phyloP scores from a whole-genome alignment of 2,113 vertebrate genomes.

The Athene noctua region DNA sequence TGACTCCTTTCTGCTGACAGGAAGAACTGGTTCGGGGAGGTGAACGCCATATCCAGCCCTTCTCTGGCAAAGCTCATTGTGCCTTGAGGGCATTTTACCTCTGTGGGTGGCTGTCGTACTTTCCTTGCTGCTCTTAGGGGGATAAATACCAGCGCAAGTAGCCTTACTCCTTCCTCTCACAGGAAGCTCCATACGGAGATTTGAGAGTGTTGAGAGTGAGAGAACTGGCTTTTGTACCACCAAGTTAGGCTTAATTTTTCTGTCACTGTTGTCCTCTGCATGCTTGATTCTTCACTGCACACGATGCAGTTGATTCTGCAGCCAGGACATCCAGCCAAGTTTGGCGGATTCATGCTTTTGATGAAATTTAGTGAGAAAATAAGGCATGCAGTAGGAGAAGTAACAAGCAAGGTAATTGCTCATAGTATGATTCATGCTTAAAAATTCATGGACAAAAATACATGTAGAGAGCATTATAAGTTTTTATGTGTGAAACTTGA shows the following conservation, averaged over 20 bases:
- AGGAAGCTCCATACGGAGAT: neutral
- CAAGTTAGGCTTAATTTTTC: neutral
- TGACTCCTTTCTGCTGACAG: neutral
- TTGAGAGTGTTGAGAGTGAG: neutral
- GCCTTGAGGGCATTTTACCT: neutral
- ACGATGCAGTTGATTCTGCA: neutral
- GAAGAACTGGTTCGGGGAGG: neutral
- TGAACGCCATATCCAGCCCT: neutral
- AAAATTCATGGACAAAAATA: constrained; percentile 29
- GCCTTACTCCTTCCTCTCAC: neutral
- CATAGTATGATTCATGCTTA: neutral
- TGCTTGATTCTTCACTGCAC: neutral
- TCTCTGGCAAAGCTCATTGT: neutral
- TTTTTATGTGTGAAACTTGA: constrained; percentile 29
- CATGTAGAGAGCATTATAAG: neutral
- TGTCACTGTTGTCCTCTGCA: neutral
- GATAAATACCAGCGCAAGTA: neutral
- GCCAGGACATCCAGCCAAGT: neutral
- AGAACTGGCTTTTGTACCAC: neutral
- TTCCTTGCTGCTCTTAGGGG: neutral
- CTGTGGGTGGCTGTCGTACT: neutral
- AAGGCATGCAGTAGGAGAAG: neutral
- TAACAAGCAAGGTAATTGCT: neutral
- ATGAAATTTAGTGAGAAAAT: neutral
- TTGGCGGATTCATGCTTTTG: neutral